Base-by-base conservation (phyloP, 2,797 vertebrate species). In the Onychomys torridus region DNA sequence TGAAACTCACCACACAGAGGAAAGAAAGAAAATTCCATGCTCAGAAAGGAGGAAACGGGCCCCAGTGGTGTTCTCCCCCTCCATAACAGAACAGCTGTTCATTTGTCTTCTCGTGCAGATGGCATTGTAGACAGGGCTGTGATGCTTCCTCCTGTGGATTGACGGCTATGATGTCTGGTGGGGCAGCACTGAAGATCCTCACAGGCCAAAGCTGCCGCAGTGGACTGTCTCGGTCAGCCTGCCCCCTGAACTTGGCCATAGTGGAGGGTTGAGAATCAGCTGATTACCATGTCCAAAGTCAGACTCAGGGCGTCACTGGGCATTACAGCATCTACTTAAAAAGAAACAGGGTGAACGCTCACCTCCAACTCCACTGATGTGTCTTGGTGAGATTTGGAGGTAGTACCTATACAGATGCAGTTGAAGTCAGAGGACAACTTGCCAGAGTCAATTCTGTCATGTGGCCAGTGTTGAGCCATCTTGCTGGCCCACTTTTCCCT, bases 111-210 rank as follows among this genome's bases (percentile, higher is more conserved):
- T 67, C 43, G 27, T 79, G 65, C n/a, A 78, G 40, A 37, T 17
- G 69, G 10, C 65, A 32, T 4, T 43, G 21, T 55, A 0, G 7
- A 6, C 13, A 4, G 6, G 52, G 49, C 34, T 59, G 25, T 94
- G 1, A 3, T 29, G 21, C 10, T n/a, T 7, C 2, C 59, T n/a
- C 6, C 5, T 0, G 3, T 40, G 2, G 21, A 1, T 10, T 2
- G 7, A 2, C 25, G 3, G 25, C 32, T 5, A 9, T 25, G 82
- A 2, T 2, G 0, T 34, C 16, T 4, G 1, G 67, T 21, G 27
- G 43, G 9, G 83, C 17, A 4, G 49, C 46, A 29, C 27, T 49
- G 59, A 13, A 11, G 25, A 9, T 7, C 49, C 27, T 19, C 27
- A 5, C 0, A 40, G 23, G 65, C 29, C 37, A 43, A 7, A 25